Percentiles rank a stretch among this genome's conserved stretches.
Evolutionary conservation across 1,140 invertebrate species (phyloP).

Genomic region (Arctopsyche grandis): DNA sequence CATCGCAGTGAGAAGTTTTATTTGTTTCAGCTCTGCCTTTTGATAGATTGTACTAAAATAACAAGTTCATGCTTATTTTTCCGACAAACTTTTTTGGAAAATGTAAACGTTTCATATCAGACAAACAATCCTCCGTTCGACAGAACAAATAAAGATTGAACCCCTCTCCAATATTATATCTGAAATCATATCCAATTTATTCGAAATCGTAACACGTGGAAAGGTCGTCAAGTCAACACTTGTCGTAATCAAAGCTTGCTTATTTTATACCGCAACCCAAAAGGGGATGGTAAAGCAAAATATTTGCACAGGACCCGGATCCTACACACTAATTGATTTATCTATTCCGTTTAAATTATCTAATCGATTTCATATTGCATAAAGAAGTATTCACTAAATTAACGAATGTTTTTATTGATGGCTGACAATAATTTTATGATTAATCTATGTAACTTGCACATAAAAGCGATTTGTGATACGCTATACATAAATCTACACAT

Average conservation of each 20-base stretch:
- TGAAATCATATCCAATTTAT: background rate
- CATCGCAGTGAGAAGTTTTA: too few relatives aligned
- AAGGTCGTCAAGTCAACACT: conserved; percentile 18
- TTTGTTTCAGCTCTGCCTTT: too few relatives aligned
- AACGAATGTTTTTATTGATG: too few relatives aligned
- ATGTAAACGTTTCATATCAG: conserved; percentile 4
- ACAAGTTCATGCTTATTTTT: too few relatives aligned
- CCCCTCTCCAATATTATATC: background rate
- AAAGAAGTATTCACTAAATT: too few relatives aligned
- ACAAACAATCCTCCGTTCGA: conserved; percentile 12
- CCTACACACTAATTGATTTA: background rate
- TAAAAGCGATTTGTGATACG: too few relatives aligned
- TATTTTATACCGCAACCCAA: background rate
- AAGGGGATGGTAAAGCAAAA: conserved; percentile 4
- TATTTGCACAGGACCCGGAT: background rate
- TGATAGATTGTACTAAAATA: background rate
- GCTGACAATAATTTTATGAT: too few relatives aligned
- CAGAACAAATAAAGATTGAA: conserved; percentile 19
- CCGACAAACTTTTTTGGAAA: background rate
- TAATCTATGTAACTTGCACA: too few relatives aligned
- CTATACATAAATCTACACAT: too few relatives aligned
- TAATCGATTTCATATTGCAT: too few relatives aligned
- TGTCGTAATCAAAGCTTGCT: conserved; percentile 5
- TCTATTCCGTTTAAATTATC: background rate
- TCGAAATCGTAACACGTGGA: background rate